phyloP scores from a whole-genome alignment of 2,797 vertebrate species.

The Rousettus madagascariensis region DNA sequence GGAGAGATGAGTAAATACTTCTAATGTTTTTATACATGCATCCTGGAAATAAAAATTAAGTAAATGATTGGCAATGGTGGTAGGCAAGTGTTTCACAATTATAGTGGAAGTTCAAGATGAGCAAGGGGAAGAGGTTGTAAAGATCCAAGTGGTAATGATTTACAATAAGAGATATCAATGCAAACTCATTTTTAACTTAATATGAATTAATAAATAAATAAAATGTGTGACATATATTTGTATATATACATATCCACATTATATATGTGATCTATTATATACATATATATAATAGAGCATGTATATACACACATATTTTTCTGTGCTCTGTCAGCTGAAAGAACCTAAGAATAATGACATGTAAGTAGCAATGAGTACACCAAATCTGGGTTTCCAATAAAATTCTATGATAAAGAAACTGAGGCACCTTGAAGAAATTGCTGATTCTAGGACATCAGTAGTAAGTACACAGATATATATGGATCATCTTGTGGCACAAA shows the following conservation, averaged over 20 bases:
- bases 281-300: too few species aligned
- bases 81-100: background rate
- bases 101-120: background rate
- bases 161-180: background rate
- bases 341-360: background rate
- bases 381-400: background rate
- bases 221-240: too few species aligned
- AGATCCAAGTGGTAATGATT: background rate
- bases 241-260: too few species aligned
- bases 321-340: background rate
- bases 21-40: background rate
- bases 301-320: background rate
- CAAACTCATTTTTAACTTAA: background rate
- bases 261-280: too few species aligned
- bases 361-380: background rate
- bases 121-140: background rate
- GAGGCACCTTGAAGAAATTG: background rate
- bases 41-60: background rate
- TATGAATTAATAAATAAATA: background rate
- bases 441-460: background rate
- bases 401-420: background rate
- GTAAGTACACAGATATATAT: background rate
- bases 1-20: background rate
- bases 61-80: background rate
- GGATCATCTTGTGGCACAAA: background rate